These are phyloP conservation scores for Notiomystis cincta DNA, from an alignment of 2,113 vertebrate genomes.

Conservation along the genomic window DNA sequence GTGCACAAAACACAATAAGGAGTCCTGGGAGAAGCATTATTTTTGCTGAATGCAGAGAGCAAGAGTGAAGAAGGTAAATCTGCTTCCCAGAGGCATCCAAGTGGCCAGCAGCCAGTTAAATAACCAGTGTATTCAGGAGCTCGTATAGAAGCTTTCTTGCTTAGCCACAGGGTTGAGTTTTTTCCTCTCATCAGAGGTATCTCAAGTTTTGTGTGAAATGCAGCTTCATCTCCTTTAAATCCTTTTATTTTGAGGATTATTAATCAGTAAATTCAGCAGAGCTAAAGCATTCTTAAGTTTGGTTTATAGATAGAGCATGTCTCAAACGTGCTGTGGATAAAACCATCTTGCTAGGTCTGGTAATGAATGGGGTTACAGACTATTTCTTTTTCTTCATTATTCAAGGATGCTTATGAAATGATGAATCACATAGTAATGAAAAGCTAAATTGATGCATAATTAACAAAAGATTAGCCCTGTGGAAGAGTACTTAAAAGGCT, in stretches of 20 bases:
- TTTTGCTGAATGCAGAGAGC: background rate
- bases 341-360: background rate
- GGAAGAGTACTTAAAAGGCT: background rate
- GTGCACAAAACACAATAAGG: background rate
- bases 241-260: background rate
- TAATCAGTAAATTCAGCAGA: background rate
- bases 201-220: background rate
- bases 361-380: background rate
- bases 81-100: background rate
- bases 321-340: background rate
- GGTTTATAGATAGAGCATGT: background rate
- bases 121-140: background rate
- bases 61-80: background rate
- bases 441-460: background rate
- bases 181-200: background rate
- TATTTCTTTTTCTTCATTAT: background rate
- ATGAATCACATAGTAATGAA: background rate
- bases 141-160: background rate
- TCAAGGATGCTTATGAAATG: background rate
- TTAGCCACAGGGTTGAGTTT: background rate
- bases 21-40: background rate
- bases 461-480: background rate
- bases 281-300: background rate
- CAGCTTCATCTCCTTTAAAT: background rate
- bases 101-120: background rate